Conservation (phyloP, 2,797 vertebrate genomes). For the Brachymystax lenok region DNA sequence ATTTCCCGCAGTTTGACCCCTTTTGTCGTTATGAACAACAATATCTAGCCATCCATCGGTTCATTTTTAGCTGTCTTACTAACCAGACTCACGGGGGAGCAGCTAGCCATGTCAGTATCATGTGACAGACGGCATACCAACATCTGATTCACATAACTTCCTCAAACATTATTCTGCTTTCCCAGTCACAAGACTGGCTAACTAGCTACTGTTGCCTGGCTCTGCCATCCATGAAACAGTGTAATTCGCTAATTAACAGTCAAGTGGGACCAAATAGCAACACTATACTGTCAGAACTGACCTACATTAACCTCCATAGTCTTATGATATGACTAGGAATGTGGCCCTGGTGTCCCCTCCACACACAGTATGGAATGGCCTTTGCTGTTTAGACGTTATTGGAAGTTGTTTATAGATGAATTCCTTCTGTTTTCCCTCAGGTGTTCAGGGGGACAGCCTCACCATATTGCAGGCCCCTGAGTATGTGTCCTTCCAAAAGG, state of each 20-base stretch:
- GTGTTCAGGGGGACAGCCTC: constrained; percentile 81
- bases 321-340: background rate
- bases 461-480: constrained; percentile 87
- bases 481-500: constrained; percentile 88
- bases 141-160: background rate
- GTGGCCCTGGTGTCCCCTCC: background rate
- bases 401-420: background rate
- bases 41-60: background rate
- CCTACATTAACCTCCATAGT: background rate
- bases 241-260: background rate
- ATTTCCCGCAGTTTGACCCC: background rate
- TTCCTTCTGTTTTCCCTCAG: constrained; percentile 52
- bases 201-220: background rate
- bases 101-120: background rate
- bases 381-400: no score
- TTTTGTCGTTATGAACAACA: background rate
- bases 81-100: no score
- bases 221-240: background rate
- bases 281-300: background rate
- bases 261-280: background rate
- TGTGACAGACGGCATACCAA: background rate
- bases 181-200: background rate
- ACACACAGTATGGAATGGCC: background rate
- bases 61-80: background rate
- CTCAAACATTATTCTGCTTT: constrained; percentile 4